Conservation (phyloP, 1,140 invertebrate genomes). For the Laupala kohalensis region DNA sequence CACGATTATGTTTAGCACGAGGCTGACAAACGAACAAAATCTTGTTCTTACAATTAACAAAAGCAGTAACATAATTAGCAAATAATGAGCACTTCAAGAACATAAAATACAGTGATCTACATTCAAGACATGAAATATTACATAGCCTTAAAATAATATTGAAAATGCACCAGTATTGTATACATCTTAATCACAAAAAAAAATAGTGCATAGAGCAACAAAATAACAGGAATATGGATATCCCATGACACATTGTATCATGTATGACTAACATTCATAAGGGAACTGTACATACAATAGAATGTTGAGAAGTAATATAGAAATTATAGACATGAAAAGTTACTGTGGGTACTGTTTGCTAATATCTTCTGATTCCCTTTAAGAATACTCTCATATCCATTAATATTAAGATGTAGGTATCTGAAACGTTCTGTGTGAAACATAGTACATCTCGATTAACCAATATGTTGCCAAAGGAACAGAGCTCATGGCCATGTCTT, state of each 20-base stretch:
- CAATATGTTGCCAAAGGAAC: too few relatives aligned
- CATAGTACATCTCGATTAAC: not conserved
- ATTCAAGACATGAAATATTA: not conserved
- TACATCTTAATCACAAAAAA: not conserved
- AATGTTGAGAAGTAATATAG: not conserved
- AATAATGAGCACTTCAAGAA: too few relatives aligned
- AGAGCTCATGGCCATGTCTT: not conserved
- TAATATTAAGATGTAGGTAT: not conserved
- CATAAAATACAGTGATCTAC: not conserved
- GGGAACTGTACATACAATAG: not conserved
- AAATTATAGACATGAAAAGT: not conserved
- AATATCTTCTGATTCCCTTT: not conserved
- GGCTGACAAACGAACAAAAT: too few relatives aligned
- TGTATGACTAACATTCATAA: not conserved
- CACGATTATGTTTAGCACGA: too few relatives aligned
- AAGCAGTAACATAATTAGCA: not conserved
- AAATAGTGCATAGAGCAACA: not conserved
- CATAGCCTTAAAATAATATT: not conserved
- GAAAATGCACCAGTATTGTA: not conserved
- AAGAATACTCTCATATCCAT: not conserved
- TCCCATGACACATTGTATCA: not conserved
- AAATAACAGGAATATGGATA: not conserved
- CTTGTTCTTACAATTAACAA: not conserved
- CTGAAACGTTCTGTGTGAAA: not conserved
- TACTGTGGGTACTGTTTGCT: not conserved